These are phyloP conservation scores for Burhinus oedicnemus DNA, from an alignment of 2,113 vertebrate species.

Conservation along the genomic window DNA sequence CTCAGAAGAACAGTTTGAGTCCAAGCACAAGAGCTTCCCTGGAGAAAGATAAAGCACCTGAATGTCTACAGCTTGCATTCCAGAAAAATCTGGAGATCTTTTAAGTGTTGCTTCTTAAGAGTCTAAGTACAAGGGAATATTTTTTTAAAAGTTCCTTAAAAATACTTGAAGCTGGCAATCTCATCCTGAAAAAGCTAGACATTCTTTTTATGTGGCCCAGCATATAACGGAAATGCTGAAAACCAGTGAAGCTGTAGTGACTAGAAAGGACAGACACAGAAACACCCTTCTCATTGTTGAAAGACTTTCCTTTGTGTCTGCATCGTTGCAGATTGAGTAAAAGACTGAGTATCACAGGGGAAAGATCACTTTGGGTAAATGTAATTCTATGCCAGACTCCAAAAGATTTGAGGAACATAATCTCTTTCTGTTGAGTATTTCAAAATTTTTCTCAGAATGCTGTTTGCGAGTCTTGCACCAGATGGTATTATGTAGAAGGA, in stretches of 20 bases:
- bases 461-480: background rate
- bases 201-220: background rate
- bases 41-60: conserved; percentile 6
- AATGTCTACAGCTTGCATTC: background rate
- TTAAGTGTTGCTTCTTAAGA: background rate
- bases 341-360: background rate
- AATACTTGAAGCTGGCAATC: background rate
- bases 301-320: background rate
- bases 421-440: background rate
- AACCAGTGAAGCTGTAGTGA: background rate
- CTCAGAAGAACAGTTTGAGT: background rate
- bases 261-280: background rate
- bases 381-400: background rate
- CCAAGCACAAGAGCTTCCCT: background rate
- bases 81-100: conserved; percentile 9
- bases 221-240: background rate
- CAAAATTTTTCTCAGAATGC: background rate
- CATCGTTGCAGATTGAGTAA: background rate
- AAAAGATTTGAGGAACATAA: background rate
- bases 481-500: background rate
- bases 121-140: background rate
- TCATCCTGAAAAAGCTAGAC: background rate
- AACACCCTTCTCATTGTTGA: background rate
- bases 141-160: background rate
- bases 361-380: background rate